Evolutionary conservation across 2,113 vertebrate species (phyloP).

Genomic region (Sphaerodactylus townsendi): DNA sequence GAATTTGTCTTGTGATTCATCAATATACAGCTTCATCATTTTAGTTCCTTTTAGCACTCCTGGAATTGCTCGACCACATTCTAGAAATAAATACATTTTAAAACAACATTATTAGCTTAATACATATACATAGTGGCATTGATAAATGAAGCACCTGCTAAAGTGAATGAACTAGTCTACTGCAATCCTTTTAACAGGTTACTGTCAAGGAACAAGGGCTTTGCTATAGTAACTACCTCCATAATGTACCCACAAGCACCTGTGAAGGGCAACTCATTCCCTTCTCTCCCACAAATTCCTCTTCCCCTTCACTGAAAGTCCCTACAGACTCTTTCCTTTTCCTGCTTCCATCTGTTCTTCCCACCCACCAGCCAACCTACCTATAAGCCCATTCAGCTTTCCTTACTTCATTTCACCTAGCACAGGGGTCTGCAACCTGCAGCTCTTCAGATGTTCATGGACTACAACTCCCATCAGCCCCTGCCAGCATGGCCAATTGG

Average conservation of each 20-base stretch:
- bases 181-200: background rate
- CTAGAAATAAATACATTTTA: conserved; percentile 67
- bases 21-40: conserved; percentile 75
- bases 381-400: too few relatives aligned
- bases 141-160: background rate
- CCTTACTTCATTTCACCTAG: too few relatives aligned
- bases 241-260: background rate
- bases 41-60: conserved; percentile 71
- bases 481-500: too few relatives aligned
- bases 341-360: too few relatives aligned
- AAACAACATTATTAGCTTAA: background rate
- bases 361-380: too few relatives aligned
- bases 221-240: background rate
- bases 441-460: too few relatives aligned
- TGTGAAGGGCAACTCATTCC: too few relatives aligned
- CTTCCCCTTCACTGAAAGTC: too few relatives aligned
- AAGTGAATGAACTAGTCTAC: background rate
- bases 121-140: background rate
- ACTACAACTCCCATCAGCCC: too few relatives aligned
- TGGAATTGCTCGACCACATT: conserved; percentile 77
- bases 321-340: too few relatives aligned
- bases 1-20: conserved; percentile 65
- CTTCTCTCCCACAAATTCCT: too few relatives aligned
- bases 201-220: background rate
- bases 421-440: too few relatives aligned